Conservation (phyloP, 2,113 vertebrate species). For the Nothocercus nigrocapillus region DNA sequence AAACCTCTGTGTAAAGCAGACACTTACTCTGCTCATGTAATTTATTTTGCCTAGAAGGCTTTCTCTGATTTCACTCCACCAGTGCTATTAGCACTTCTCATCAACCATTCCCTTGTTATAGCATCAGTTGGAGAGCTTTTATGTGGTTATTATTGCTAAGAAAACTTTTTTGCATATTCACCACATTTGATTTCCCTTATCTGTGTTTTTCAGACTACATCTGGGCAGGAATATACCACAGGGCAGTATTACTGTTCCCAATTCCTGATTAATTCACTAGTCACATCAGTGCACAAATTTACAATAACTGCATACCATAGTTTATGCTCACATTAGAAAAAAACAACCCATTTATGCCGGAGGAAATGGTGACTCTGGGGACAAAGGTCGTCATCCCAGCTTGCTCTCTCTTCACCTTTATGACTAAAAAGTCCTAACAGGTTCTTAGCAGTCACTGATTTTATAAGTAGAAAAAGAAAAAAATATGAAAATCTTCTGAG, state of each 20-base stretch:
- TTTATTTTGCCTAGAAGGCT: not conserved
- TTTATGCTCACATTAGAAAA: not conserved
- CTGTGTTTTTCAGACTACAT: slow-evolving; percentile 25
- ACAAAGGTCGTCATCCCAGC: not conserved
- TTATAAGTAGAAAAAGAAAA: not conserved
- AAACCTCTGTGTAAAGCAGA: not conserved
- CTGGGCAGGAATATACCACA: slow-evolving; percentile 14
- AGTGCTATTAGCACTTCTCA: slow-evolving; percentile 7
- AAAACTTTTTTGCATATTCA: not conserved
- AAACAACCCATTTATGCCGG: not conserved
- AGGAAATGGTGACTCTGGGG: not conserved
- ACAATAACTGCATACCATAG: not conserved
- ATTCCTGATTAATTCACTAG: not conserved
- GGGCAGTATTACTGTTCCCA: not conserved
- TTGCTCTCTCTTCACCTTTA: not conserved
- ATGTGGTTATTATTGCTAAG: not conserved
- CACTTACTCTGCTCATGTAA: not conserved
- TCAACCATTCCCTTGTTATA: slow-evolving; percentile 8
- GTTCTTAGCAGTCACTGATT: not conserved
- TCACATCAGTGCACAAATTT: not conserved
- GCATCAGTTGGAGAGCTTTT: not conserved
- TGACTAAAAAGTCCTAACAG: not conserved
- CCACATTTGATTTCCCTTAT: slow-evolving; percentile 6
- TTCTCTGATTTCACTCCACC: slow-evolving; percentile 4
- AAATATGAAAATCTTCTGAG: not conserved